Percentiles rank a stretch among this genome's conserved stretches.
phyloP scores from a whole-genome alignment of 2,888 invertebrate genomes.

The Pteria penguin region DNA sequence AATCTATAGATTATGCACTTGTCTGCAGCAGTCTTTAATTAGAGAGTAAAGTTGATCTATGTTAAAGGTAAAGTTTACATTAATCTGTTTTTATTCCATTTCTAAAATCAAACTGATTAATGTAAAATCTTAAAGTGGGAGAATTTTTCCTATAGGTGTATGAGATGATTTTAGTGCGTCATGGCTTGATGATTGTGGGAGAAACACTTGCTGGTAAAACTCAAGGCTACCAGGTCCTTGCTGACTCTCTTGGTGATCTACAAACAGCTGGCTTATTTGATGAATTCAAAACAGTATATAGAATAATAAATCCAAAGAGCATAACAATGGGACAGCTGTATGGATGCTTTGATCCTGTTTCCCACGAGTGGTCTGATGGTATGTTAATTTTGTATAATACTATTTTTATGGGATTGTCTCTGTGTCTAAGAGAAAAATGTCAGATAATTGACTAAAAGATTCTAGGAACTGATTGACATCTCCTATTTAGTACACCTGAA shows the following conservation, averaged over 20 bases:
- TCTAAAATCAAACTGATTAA: too few relatives aligned
- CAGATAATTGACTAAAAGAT: too few relatives aligned
- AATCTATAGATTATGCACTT: too few relatives aligned
- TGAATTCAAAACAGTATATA: conserved; percentile 76
- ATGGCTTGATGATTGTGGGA: conserved; percentile 81
- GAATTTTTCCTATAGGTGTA: conserved; percentile 71
- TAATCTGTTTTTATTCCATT: background rate
- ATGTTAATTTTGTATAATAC: too few relatives aligned
- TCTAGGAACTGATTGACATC: too few relatives aligned
- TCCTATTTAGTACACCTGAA: too few relatives aligned
- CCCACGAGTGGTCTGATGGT: conserved; percentile 81
- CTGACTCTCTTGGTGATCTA: conserved; percentile 78
- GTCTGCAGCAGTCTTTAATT: too few relatives aligned
- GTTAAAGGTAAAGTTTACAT: too few relatives aligned
- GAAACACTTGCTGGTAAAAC: conserved; percentile 81
- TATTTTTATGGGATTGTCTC: too few relatives aligned
- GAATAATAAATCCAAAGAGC: conserved; percentile 80
- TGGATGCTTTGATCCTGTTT: conserved; percentile 80
- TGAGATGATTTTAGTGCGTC: conserved; percentile 81
- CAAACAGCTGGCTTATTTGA: conserved; percentile 74
- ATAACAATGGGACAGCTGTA: conserved; percentile 81
- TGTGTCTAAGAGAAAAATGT: too few relatives aligned
- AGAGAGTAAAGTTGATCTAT: too few relatives aligned
- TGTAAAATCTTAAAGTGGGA: too few relatives aligned
- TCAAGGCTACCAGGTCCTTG: conserved; percentile 79